Evolutionary conservation across 2,888 invertebrate species (phyloP), one percentile per base, ranked within the genome.

Genomic region (Eupithecia abbreviata): DNA sequence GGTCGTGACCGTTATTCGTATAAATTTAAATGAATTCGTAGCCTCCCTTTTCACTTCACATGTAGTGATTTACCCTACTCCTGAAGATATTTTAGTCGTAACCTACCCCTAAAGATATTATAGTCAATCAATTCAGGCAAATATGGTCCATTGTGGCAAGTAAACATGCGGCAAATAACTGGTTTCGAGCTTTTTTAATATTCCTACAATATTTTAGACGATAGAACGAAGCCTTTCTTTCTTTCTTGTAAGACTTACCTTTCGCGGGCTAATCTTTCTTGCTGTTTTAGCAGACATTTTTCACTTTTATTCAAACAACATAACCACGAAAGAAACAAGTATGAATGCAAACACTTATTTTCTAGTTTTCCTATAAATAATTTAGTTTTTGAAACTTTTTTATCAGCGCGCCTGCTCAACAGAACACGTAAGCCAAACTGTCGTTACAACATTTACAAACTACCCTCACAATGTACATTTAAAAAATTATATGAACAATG

Each of bases 221-320:
- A 30, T 30, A 30, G 30, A 30, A 30, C 30, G 1, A 30, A 30
- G 30, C 30, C 30, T 30, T 30, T 30, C 30, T 30, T n/a, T n/a
- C n/a, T n/a, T n/a, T n/a, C n/a, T n/a, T 6, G 45, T 18, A 45
- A 58, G 43, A 72, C 72, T 65, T 30, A 71, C 72, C 6, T 65
- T 62, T 47, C 15, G 15, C 15, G 47, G 69, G 30, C 69, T 69
- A 18, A 13, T 3, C 47, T 45, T 72, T 15, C 45, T 47, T 10
- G 12, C n/a, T 30, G 47, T 65, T 72, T 72, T 68, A 68, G 43
- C 49, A 18, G 72, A 65, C 62, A 73, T 71, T 51, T 55, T 71
- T 45, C 10, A 58, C 55, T 10, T 43, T 55, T 62, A 74, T 9
- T 30, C 18, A 30, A 41, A 41, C 12, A 4, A 58, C 67, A 71